phyloP scores from a whole-genome alignment of 2,113 vertebrate species.

The Scomber colias region DNA sequence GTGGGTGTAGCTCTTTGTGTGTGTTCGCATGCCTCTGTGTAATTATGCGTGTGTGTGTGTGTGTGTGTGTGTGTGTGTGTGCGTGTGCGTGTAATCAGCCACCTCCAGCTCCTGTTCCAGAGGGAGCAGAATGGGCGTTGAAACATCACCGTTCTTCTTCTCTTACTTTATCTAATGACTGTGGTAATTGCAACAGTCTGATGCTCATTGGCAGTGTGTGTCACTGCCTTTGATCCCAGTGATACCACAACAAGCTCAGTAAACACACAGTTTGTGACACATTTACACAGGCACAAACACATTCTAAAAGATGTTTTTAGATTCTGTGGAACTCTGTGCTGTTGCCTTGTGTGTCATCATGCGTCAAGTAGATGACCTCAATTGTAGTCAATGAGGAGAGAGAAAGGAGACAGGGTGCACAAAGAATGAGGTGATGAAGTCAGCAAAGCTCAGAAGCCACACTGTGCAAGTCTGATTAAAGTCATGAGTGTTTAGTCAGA shows the following conservation, averaged over 20 bases:
- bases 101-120: conserved; percentile 55
- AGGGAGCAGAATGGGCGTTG: conserved; percentile 42
- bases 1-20: conserved; percentile 57
- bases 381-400: neutral
- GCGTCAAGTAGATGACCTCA: conserved; percentile 50
- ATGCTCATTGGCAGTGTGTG: conserved; percentile 55
- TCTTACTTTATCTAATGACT: conserved; percentile 45
- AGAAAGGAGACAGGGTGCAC: conserved; percentile 18
- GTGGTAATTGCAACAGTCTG: conserved; percentile 61
- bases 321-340: conserved; percentile 17
- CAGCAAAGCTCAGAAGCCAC: conserved; percentile 3
- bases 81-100: conserved; percentile 50
- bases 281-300: conserved; percentile 22
- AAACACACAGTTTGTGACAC: conserved; percentile 35
- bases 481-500: neutral
- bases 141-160: conserved; percentile 36
- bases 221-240: conserved; percentile 63
- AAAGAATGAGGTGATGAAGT: conserved; percentile 19
- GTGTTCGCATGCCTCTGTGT: conserved; percentile 43
- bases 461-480: conserved; percentile 11
- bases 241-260: conserved; percentile 24
- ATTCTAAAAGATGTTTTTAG: conserved; percentile 9
- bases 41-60: conserved; percentile 39
- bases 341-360: conserved; percentile 57
- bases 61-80: conserved; percentile 38